phyloP scores from a whole-genome alignment of 1,140 invertebrate species.

The Ptiloglossa arizonensis region DNA sequence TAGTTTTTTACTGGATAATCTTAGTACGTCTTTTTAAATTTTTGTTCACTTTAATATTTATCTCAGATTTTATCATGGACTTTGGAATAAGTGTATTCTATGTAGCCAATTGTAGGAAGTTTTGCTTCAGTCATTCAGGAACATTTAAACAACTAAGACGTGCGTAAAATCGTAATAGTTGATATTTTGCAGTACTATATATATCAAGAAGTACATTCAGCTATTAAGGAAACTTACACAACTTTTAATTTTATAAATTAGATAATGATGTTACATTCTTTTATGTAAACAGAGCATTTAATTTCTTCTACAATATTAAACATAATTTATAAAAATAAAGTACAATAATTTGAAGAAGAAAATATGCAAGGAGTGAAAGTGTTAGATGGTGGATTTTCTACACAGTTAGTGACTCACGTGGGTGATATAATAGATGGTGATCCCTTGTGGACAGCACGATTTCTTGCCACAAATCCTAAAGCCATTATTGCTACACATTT shows the following conservation, averaged over 20 bases:
- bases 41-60: conserved; percentile 13
- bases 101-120: conserved; percentile 10
- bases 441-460: conserved; percentile 92
- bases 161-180: conserved; percentile 4
- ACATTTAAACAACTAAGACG: conserved; percentile 20
- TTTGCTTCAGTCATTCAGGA: conserved; percentile 16
- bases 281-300: too few relatives aligned
- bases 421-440: conserved; percentile 88
- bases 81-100: conserved; percentile 45
- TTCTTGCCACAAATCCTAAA: conserved; percentile 87
- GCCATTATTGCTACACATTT: conserved; percentile 90
- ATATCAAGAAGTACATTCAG: too few relatives aligned
- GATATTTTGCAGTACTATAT: not conserved
- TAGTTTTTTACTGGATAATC: not conserved
- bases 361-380: conserved; percentile 81
- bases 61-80: conserved; percentile 43
- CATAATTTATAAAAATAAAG: not conserved
- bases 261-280: not conserved
- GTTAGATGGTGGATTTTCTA: conserved; percentile 91
- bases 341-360: not conserved
- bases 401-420: conserved; percentile 89
- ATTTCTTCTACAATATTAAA: not conserved
- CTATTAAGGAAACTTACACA: not conserved
- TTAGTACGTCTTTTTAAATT: not conserved
- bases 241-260: not conserved